Conservation (phyloP, 2,113 vertebrate species). For the Phyllostomus hastatus region DNA sequence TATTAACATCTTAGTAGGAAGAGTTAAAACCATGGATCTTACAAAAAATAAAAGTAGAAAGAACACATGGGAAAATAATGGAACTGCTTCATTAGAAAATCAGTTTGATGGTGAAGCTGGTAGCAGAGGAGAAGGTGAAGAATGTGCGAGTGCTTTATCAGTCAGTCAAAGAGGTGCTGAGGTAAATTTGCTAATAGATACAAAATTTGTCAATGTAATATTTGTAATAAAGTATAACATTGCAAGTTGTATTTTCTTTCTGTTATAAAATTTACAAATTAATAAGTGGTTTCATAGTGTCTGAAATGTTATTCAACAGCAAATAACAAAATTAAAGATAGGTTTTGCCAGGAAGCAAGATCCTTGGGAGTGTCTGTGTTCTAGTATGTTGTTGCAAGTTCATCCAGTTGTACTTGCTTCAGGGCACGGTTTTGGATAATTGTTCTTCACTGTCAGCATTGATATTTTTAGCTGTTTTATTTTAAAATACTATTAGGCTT, state of each 20-base stretch:
- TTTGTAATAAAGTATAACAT: neutral
- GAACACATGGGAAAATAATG: neutral
- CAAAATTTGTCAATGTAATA: neutral
- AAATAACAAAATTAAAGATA: neutral
- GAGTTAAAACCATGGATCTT: neutral
- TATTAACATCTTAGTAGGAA: neutral
- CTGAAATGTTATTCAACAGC: neutral
- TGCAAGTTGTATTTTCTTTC: neutral
- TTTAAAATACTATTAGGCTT: neutral
- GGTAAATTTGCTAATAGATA: neutral
- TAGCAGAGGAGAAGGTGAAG: neutral
- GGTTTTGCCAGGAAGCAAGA: neutral
- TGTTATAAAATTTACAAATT: neutral
- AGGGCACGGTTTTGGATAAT: neutral
- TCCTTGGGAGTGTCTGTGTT: neutral
- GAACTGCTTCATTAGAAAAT: neutral
- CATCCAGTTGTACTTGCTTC: neutral
- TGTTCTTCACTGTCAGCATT: neutral
- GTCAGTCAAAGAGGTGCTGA: neutral
- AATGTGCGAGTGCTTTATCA: neutral
- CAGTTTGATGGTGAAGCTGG: neutral
- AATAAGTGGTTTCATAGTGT: neutral
- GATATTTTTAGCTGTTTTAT: neutral
- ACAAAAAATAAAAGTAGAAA: neutral
- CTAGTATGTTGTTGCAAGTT: neutral